A percentile compares a stretch with the other conserved stretches of the same genome.
These are phyloP conservation scores for Megalops cyprinoides DNA, from an alignment of 2,797 vertebrate species.

Conservation along the genomic window DNA sequence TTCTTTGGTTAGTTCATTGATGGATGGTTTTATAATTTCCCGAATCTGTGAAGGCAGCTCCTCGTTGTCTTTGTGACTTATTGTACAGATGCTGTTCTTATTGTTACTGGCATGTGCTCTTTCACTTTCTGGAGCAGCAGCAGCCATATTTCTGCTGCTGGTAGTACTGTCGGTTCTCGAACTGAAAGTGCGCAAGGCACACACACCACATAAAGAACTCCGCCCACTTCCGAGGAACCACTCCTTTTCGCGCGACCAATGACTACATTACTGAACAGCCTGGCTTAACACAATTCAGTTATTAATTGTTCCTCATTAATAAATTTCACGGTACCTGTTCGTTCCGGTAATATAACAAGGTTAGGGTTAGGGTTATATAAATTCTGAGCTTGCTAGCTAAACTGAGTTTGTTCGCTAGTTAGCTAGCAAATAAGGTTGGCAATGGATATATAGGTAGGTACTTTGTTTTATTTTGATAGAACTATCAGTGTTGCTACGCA, in stretches of 20 bases:
- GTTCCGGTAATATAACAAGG: too few species aligned
- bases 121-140: slow-evolving; percentile 11
- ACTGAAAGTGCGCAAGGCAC: background rate
- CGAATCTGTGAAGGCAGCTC: slow-evolving; percentile 51
- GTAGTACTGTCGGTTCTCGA: background rate
- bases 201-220: background rate
- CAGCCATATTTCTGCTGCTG: slow-evolving; percentile 32
- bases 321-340: too few species aligned
- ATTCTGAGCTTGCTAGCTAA: too few species aligned
- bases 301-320: too few species aligned
- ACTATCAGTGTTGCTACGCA: too few species aligned
- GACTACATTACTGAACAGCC: too few species aligned
- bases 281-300: too few species aligned
- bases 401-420: too few species aligned
- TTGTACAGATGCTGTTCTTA: slow-evolving; percentile 30
- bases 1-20: slow-evolving; percentile 82
- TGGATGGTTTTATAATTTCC: slow-evolving; percentile 86
- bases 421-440: too few species aligned
- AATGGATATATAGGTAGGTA: too few species aligned
- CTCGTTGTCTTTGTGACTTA: slow-evolving; percentile 55
- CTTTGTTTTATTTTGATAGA: too few species aligned
- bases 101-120: slow-evolving; percentile 12
- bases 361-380: too few species aligned
- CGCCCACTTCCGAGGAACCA: slow-evolving; percentile 2
- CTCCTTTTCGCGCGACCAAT: background rate